These are phyloP conservation scores for Periparus ater DNA, from an alignment of 2,797 vertebrate genomes.

Conservation along the genomic window DNA sequence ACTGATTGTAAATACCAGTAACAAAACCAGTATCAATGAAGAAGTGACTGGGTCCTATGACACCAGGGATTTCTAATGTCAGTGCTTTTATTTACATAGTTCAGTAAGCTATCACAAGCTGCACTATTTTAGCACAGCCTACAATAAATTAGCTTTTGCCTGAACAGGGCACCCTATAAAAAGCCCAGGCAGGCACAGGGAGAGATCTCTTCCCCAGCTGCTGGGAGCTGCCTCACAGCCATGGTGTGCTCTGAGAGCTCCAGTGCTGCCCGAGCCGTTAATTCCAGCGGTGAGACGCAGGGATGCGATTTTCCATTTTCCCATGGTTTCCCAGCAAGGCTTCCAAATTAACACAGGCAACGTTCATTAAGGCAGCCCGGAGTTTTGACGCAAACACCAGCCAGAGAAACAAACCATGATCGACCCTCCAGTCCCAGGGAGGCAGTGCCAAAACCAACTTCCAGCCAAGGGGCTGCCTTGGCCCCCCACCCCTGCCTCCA, in stretches of 20 bases:
- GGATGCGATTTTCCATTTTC: constrained; percentile 28
- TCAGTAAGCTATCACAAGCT: not conserved
- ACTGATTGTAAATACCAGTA: not conserved
- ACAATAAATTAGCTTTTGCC: constrained; percentile 34
- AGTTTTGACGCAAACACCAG: constrained; percentile 33
- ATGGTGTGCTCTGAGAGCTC: accelerated
- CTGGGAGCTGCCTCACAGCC: not conserved
- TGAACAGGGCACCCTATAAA: constrained; percentile 7
- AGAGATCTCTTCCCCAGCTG: constrained; percentile 38
- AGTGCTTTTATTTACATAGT: not conserved
- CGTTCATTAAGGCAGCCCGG: constrained; percentile 18
- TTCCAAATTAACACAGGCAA: constrained; percentile 48
- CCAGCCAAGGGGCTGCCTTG: not conserved
- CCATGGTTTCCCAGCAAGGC: constrained; percentile 57
- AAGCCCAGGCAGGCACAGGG: not conserved
- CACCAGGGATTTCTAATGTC: not conserved
- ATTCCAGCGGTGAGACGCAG: constrained; percentile 5
- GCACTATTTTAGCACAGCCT: constrained; percentile 1
- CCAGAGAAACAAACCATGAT: constrained; percentile 37
- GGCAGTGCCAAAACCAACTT: constrained; percentile 40
- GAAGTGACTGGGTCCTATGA: not conserved
- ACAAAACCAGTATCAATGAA: not conserved
- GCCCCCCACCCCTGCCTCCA: not conserved
- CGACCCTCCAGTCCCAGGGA: constrained; percentile 1
- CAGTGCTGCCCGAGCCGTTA: not conserved